Conservation (phyloP, 1,140 invertebrate species). For the Drosophila nannoptera region DNA sequence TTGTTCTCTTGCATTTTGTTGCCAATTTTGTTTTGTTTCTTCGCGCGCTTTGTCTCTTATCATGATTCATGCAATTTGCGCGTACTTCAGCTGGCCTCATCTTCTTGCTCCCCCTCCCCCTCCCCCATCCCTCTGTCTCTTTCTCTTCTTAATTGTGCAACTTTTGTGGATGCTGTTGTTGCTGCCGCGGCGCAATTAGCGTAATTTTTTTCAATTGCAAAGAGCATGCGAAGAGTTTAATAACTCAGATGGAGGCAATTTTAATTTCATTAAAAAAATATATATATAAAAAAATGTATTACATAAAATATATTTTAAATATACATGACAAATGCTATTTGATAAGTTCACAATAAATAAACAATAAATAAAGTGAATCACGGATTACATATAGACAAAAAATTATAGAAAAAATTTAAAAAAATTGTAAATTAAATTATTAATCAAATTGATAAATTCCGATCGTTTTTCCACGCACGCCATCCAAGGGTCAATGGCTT, state of each 20-base stretch:
- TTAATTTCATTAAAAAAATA: neutral
- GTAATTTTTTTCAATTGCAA: slow-evolving; percentile 22
- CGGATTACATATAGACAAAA: too few relatives aligned
- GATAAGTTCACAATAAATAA: neutral
- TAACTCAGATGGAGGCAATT: neutral
- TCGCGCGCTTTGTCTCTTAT: slow-evolving; percentile 21
- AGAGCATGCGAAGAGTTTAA: neutral
- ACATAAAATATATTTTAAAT: neutral
- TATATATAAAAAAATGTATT: neutral
- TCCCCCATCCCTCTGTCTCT: too few relatives aligned
- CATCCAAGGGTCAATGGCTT: slow-evolving; percentile 16
- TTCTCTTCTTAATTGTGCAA: slow-evolving; percentile 8
- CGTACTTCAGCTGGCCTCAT: neutral
- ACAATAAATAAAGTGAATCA: slow-evolving; percentile 1
- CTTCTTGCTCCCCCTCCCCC: neutral
- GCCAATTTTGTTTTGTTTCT: slow-evolving; percentile 9
- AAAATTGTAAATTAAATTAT: too few relatives aligned
- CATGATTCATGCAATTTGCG: slow-evolving; percentile 36
- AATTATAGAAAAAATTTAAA: too few relatives aligned
- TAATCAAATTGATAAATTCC: neutral
- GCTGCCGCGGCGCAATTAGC: slow-evolving; percentile 8
- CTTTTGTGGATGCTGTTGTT: slow-evolving; percentile 7
- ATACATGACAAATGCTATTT: neutral
- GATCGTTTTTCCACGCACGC: neutral
- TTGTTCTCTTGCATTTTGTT: slow-evolving; percentile 29